A percentile compares a stretch with the other conserved stretches of the same genome.
phyloP scores from a whole-genome alignment of 2,113 vertebrate genomes.

The Pangasianodon hypophthalmus region DNA sequence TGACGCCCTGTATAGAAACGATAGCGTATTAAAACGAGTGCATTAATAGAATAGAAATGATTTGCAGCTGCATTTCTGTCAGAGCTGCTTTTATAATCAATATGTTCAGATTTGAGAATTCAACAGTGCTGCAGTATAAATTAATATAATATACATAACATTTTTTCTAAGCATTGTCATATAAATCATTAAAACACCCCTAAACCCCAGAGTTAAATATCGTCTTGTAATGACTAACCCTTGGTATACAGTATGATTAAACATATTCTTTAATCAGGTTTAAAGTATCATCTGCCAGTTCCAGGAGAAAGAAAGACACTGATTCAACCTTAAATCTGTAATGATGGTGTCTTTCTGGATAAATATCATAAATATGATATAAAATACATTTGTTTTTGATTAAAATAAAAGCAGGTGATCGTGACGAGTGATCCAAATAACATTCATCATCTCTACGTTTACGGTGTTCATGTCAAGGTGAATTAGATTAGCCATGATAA shows the following conservation, averaged over 20 bases:
- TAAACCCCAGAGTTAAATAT: too few species aligned
- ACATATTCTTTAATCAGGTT: background rate
- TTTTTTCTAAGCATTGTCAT: too few species aligned
- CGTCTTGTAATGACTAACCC: background rate
- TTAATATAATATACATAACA: too few species aligned
- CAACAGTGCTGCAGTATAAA: too few species aligned
- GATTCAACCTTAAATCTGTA: background rate
- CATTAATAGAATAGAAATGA: background rate
- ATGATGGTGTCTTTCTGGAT: background rate
- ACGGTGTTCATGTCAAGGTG: slow-evolving; percentile 50
- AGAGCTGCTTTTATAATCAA: background rate
- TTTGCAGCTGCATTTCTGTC: too few species aligned
- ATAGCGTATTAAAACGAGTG: too few species aligned
- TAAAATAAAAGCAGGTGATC: background rate
- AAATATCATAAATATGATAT: background rate
- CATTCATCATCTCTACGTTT: background rate
- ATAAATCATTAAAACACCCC: too few species aligned
- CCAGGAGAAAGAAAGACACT: background rate
- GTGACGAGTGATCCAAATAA: background rate
- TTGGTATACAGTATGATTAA: background rate
- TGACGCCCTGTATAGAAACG: background rate
- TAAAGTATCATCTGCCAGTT: background rate
- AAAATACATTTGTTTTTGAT: background rate
- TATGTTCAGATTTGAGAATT: background rate
- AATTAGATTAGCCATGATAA: slow-evolving; percentile 67